Evolutionary conservation across 2,797 vertebrate genomes (phyloP).

Genomic region (Sternotherus odoratus): DNA sequence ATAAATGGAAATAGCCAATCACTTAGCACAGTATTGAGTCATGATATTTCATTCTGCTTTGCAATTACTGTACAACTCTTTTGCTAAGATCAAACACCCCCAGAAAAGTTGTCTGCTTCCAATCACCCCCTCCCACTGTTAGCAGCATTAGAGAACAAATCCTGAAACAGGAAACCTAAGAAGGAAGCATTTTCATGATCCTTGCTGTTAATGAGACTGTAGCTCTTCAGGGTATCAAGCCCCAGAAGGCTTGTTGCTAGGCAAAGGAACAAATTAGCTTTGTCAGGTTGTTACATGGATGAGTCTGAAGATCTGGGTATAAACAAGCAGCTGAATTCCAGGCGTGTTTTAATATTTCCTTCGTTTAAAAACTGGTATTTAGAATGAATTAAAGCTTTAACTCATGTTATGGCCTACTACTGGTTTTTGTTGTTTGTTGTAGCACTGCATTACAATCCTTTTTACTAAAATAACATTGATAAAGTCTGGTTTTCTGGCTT

Average conservation of each 20-base stretch:
- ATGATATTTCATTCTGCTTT: not conserved
- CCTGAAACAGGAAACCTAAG: not conserved
- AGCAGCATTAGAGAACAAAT: not conserved
- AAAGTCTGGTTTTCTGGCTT: slow-evolving; percentile 20
- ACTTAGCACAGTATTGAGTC: not conserved
- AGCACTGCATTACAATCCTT: not conserved
- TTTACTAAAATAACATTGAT: slow-evolving; percentile 3
- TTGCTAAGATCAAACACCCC: not conserved
- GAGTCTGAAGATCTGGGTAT: slow-evolving; percentile 22
- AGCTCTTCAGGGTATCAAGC: not conserved
- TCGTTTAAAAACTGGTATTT: not conserved
- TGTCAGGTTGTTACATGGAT: not conserved
- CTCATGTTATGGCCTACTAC: not conserved
- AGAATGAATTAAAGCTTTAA: slow-evolving; percentile 29
- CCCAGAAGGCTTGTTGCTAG: slow-evolving; percentile 56
- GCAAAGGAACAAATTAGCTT: slow-evolving; percentile 43
- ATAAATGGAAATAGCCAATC: not conserved
- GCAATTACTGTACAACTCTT: not conserved
- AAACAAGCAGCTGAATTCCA: slow-evolving; percentile 30
- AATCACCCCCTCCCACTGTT: not conserved
- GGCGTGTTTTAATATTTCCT: not conserved
- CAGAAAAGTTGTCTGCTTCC: not conserved
- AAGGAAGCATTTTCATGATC: not conserved
- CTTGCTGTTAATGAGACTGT: not conserved
- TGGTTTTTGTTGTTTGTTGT: not conserved